phyloP scores from a whole-genome alignment of 2,888 invertebrate species.

The Phoronis australis region DNA sequence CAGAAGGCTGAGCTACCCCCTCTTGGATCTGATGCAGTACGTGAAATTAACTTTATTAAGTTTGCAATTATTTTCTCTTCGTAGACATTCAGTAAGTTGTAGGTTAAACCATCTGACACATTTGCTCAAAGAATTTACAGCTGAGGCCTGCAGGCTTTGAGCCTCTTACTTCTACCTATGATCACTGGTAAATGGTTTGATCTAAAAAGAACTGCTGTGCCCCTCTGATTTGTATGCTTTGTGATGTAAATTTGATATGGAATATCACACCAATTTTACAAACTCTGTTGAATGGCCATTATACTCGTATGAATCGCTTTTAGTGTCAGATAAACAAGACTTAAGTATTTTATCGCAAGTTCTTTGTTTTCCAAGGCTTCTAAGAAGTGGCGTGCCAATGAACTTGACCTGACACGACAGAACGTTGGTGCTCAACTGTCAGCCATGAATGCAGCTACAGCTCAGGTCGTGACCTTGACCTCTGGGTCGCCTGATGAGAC shows the following conservation, averaged over 20 bases:
- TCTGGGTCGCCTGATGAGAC: slow-evolving; percentile 73
- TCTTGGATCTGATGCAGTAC: slow-evolving; percentile 47
- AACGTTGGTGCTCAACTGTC: slow-evolving; percentile 95
- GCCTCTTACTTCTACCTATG: too few relatives aligned
- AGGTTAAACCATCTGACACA: too few relatives aligned
- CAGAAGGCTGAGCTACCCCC: slow-evolving; percentile 61
- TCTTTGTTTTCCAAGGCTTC: slow-evolving; percentile 61
- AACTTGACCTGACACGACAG: slow-evolving; percentile 90
- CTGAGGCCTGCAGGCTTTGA: too few relatives aligned
- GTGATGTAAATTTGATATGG: too few relatives aligned
- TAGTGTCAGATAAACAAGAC: too few relatives aligned
- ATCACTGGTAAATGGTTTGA: too few relatives aligned
- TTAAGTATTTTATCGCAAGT: neutral
- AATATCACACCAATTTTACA: neutral
- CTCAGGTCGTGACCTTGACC: slow-evolving; percentile 88
- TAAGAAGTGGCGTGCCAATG: slow-evolving; percentile 88
- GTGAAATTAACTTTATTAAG: slow-evolving; percentile 12
- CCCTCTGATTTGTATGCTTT: too few relatives aligned
- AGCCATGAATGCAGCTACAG: slow-evolving; percentile 98
- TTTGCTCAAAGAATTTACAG: too few relatives aligned
- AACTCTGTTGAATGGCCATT: neutral
- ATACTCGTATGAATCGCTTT: neutral
- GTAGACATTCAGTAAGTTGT: too few relatives aligned
- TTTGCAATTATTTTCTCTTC: too few relatives aligned
- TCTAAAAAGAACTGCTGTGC: too few relatives aligned